Base-by-base conservation (phyloP, 2,888 invertebrate species). In the Tetranychus piercei region DNA sequence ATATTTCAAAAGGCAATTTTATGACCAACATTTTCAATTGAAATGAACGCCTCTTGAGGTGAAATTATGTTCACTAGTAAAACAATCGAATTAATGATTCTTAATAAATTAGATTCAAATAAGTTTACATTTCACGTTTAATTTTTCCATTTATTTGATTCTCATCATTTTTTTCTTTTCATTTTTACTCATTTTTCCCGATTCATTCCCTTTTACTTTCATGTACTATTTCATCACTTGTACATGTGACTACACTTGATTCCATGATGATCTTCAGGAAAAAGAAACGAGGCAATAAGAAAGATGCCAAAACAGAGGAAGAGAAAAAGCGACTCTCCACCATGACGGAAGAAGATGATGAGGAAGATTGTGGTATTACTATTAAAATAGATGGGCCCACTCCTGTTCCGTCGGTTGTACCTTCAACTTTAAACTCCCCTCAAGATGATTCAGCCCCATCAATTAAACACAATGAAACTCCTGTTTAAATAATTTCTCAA, bases 291-390 rank as follows among this genome's bases (percentile, higher is more conserved):
- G 85, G 86, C 72, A 87, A 87, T 77, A 89, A 89, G 82, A 89
- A 87, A 78, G 87, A 88, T 78, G 83, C 84, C 9, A 80, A 84
- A 74, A 82, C 82, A 75, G 84, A 85, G 18, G 86, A 86, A 77
- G 86, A 86, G 79, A 84, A 83, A 77, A 84, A 84, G 80, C 86
- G 91, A 77, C 84, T 92, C 69, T 90, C 92, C 43, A 90, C 90
- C 55, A 92, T 92, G 91, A 88, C 88, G 77, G 91, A 92, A 82
- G 90, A 90, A 77, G 91, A 92, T 78, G 90, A 90, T 82, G 89
- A 90, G 79, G 89, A 89, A 79, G 86, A 87, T 76, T 83, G 78
- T 44, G 79, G 79, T 44, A 80, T 80, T 69, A 79, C 78, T 70
- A 80, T 80, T 44, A 76, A 78, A 72, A 79, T 80, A 44, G 79